Evolutionary conservation across 2,888 invertebrate species (phyloP).

Genomic region (Lasioglossum zephyrum): DNA sequence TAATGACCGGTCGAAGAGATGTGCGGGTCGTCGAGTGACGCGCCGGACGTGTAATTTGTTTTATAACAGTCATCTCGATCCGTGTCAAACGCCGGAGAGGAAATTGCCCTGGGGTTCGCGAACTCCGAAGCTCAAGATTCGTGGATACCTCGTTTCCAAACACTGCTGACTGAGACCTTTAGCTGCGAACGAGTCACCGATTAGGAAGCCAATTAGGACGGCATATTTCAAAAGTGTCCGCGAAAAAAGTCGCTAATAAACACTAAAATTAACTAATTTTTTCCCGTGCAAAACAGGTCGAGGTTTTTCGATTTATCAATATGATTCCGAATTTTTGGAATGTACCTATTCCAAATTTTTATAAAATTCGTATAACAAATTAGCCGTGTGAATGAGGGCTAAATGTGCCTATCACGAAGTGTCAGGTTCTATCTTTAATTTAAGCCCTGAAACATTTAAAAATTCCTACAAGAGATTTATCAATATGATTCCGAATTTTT

Average conservation of each 20-base stretch:
- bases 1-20: conserved; percentile 21
- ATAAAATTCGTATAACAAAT: no score
- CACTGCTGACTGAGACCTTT: background rate
- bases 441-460: background rate
- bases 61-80: conserved; percentile 35
- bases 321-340: no score
- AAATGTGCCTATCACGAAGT: background rate
- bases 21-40: background rate
- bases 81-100: conserved; percentile 19
- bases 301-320: no score
- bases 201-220: conserved; percentile 46
- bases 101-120: background rate
- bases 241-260: conserved; percentile 23
- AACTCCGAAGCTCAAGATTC: background rate
- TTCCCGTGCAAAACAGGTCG: no score
- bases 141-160: conserved; percentile 24
- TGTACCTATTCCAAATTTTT: no score
- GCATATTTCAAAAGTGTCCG: conserved; percentile 12
- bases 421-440: background rate
- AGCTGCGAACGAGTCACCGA: background rate
- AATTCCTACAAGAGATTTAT: no score
- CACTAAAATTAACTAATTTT: background rate
- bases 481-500: no score
- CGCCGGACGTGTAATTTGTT: conserved; percentile 31
- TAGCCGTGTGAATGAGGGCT: no score